These are phyloP conservation scores for Bombus ignitus DNA, from an alignment of 1,140 invertebrate genomes.

Conservation along the genomic window DNA sequence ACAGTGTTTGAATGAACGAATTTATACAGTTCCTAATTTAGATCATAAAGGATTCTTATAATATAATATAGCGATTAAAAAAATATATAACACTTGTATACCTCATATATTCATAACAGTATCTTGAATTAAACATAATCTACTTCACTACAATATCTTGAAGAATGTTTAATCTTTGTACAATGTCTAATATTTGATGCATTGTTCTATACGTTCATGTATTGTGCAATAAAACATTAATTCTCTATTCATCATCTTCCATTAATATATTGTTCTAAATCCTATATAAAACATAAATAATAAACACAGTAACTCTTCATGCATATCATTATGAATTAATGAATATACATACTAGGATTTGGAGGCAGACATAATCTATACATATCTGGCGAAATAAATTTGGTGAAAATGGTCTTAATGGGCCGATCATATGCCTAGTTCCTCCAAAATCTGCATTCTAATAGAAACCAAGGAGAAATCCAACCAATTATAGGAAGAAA, in stretches of 20 bases:
- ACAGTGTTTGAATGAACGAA: background rate
- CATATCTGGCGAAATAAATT: no score
- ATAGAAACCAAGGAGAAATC: conserved; percentile 59
- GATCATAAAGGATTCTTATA: background rate
- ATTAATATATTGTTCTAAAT: no score
- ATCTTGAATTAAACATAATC: background rate
- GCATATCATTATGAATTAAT: no score
- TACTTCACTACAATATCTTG: no score
- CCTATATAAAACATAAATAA: no score
- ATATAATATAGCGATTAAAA: background rate
- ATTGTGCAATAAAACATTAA: no score
- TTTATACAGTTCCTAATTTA: no score
- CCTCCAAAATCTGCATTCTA: conserved; percentile 44
- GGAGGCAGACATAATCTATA: no score
- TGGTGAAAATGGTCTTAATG: conserved; percentile 53
- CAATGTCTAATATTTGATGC: background rate
- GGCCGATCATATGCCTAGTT: conserved; percentile 54
- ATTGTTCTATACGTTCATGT: no score
- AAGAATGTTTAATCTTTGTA: background rate
- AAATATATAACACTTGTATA: background rate
- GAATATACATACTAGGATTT: no score
- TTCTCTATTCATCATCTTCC: no score
- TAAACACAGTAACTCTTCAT: no score
- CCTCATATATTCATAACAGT: background rate
- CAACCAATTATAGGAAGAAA: conserved; percentile 59